Evolutionary conservation across 2,797 vertebrate species (phyloP).

Genomic region (Acanthurus tractus): DNA sequence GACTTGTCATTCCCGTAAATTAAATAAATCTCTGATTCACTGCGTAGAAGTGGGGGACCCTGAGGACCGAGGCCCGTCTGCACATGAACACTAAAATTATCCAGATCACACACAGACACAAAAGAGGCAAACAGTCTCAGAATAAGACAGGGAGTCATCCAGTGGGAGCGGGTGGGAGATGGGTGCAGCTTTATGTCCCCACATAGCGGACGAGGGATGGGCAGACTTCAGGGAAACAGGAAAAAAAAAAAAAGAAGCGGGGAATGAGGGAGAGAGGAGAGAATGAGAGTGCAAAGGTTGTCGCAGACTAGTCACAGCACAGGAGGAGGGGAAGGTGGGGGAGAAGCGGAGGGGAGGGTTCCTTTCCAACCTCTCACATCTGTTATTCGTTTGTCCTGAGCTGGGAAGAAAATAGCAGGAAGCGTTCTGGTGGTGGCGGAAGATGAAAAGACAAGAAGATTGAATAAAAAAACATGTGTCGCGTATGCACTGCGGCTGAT

Average conservation of each 20-base stretch:
- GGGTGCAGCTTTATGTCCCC: conserved; percentile 76
- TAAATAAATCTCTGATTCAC: conserved; percentile 52
- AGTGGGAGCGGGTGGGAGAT: conserved; percentile 60
- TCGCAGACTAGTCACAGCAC: conserved; percentile 77
- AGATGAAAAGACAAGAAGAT: conserved; percentile 95
- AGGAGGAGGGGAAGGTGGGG: conserved; percentile 76
- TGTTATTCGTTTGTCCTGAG: conserved; percentile 97
- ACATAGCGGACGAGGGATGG: conserved; percentile 78
- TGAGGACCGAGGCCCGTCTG: conserved; percentile 22
- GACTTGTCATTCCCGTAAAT: conserved; percentile 56
- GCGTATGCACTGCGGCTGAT: conserved; percentile 87
- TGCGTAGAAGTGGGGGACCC: conserved; percentile 8
- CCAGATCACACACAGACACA: conserved; percentile 39
- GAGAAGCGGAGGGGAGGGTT: conserved; percentile 87
- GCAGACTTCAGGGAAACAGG: conserved; percentile 66
- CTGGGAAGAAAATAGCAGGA: conserved; percentile 97
- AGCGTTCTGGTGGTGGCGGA: conserved; percentile 94
- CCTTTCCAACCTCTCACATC: conserved; percentile 93
- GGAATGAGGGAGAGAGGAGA: conserved; percentile 40
- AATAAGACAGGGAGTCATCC: conserved; percentile 35
- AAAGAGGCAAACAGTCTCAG: conserved; percentile 39
- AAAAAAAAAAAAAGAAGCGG: conserved; percentile 40
- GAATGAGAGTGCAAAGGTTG: conserved; percentile 80
- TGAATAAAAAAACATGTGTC: conserved; percentile 93
- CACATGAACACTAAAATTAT: conserved; percentile 29